These are phyloP conservation scores for Gymnoscopelus microlampas DNA, from an alignment of 2,797 vertebrate genomes.

Conservation along the genomic window DNA sequence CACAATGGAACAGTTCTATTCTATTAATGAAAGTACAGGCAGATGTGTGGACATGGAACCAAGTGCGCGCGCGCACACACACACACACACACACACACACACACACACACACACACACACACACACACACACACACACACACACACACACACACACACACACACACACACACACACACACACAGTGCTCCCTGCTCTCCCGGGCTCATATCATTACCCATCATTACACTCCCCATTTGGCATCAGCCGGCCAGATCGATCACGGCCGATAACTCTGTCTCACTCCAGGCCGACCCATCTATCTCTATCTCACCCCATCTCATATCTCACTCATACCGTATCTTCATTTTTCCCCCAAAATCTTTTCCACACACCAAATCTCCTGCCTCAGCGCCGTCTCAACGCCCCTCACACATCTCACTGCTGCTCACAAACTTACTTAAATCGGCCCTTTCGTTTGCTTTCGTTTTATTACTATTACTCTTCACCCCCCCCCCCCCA, in stretches of 20 bases:
- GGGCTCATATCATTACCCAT: slow-evolving; percentile 83
- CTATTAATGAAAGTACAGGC: slow-evolving; percentile 75
- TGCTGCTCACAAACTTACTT: slow-evolving; percentile 71
- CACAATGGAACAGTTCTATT: slow-evolving; percentile 70
- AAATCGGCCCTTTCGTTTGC: slow-evolving; percentile 61
- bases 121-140: neutral
- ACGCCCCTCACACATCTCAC: slow-evolving; percentile 64
- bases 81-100: slow-evolving; percentile 37
- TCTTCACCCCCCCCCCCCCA: slow-evolving; percentile 48
- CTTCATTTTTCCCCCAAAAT: neutral
- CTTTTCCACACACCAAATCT: slow-evolving; percentile 36
- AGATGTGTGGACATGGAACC: slow-evolving; percentile 37
- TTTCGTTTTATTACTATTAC: slow-evolving; percentile 18
- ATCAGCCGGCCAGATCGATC: slow-evolving; percentile 81
- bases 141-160: slow-evolving; percentile 26
- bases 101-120: slow-evolving; percentile 3
- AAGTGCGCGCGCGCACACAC: slow-evolving; percentile 17
- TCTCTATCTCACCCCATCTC: slow-evolving; percentile 74
- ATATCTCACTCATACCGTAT: neutral
- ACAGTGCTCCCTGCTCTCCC: slow-evolving; percentile 59
- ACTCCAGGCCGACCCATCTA: slow-evolving; percentile 75
- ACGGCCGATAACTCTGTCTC: slow-evolving; percentile 79
- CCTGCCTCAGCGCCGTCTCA: slow-evolving; percentile 46
- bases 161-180: slow-evolving; percentile 39
- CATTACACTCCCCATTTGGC: slow-evolving; percentile 85